Conservation (phyloP, 2,113 vertebrate species). For the Ceyx melanurus region DNA sequence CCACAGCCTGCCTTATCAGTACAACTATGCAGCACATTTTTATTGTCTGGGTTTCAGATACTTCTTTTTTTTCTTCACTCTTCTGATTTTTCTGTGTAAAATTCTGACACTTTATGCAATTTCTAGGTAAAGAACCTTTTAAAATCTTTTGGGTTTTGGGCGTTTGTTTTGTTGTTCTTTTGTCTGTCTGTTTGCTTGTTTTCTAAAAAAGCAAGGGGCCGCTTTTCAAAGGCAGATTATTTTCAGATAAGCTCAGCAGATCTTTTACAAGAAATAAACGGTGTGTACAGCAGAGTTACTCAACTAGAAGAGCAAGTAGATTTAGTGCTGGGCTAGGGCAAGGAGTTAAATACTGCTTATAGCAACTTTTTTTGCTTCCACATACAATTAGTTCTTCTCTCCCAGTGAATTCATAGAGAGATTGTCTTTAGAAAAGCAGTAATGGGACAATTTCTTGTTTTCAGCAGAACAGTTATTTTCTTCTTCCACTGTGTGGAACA, state of each 20-base stretch:
- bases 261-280: background rate
- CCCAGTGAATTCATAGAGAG: background rate
- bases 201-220: background rate
- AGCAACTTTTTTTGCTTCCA: background rate
- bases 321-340: background rate
- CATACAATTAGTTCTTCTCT: background rate
- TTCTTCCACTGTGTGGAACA: background rate
- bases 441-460: background rate
- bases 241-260: background rate
- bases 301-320: background rate
- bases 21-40: background rate
- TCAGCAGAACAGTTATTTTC: background rate
- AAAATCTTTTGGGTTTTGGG: rapidly evolving
- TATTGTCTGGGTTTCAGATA: background rate
- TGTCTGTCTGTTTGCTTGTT: background rate
- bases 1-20: rapidly evolving
- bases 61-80: background rate
- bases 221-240: background rate
- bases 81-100: background rate
- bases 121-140: background rate
- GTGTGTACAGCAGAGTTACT: background rate
- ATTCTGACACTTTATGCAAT: background rate
- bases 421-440: background rate
- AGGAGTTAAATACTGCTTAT: background rate
- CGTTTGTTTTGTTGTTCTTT: background rate